Conservation (phyloP, 1,140 invertebrate genomes). For the Hesperophylax magnus region DNA sequence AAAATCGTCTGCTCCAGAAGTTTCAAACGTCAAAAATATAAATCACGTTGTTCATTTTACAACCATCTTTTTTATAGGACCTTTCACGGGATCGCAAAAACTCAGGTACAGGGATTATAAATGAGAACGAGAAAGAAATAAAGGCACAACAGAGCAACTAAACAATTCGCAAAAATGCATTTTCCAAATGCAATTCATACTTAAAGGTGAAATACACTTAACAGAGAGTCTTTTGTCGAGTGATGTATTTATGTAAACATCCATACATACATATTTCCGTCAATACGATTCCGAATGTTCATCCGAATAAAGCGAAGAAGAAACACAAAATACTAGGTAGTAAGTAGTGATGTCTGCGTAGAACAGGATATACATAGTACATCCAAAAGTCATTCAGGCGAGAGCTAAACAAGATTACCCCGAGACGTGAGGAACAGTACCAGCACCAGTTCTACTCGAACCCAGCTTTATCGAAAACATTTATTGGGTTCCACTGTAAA, state of each 20-base stretch:
- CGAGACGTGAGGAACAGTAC: slow-evolving; percentile 49
- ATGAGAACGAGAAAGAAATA: too few species aligned
- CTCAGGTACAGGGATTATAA: too few species aligned
- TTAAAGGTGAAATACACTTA: too few species aligned
- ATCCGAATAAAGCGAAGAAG: background rate
- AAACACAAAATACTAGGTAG: background rate
- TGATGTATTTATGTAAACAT: background rate
- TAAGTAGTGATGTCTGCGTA: slow-evolving; percentile 22
- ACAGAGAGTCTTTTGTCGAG: background rate
- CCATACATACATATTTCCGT: background rate
- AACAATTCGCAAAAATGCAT: too few species aligned
- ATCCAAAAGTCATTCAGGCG: slow-evolving; percentile 43
- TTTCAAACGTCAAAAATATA: background rate
- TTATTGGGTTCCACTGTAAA: slow-evolving; percentile 44
- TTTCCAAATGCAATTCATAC: too few species aligned
- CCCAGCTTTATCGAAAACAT: slow-evolving; percentile 50
- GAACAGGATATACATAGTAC: slow-evolving; percentile 27
- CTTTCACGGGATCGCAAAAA: too few species aligned
- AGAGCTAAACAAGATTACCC: slow-evolving; percentile 52
- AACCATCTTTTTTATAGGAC: too few species aligned
- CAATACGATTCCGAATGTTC: background rate
- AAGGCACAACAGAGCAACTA: too few species aligned
- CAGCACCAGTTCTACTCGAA: slow-evolving; percentile 25
- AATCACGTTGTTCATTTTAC: too few species aligned
- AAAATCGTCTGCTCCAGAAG: slow-evolving; percentile 13